Base-by-base conservation (phyloP, 2,797 vertebrate species). In the Esox masquinongy region DNA sequence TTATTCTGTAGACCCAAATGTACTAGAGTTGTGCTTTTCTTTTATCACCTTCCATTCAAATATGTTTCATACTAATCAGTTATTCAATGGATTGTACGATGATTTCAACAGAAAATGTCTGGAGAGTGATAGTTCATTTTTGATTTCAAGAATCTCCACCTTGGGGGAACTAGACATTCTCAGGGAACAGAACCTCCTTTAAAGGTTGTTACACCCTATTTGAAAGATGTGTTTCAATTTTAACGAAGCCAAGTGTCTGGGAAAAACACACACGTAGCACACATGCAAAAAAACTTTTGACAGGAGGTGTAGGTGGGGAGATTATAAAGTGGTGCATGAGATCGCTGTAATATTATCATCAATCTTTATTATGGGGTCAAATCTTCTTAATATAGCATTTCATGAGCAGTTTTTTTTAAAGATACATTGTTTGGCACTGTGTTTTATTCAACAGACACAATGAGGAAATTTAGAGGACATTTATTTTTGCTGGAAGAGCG, bases 181-280 rank as follows among this genome's bases (percentile, higher is more conserved):
- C 22, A 69, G 70, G 82, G 61, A 68, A 67, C 76, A 79, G 74
- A 84, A 80, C 76, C 68, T 84, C 75, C 75, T 78, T 76, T 81
- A 75, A 79, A 72, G 51, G 73, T n/a, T 67, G 29, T 24, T 12
- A 67, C 29, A 12, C 19, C 36, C 24, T 68, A 64, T 67, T 68
- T 74, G 73, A 68, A 49, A 50, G 63, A 67, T 89, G 84, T 77
- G 79, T 76, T 26, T 50, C 36, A 74, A 79, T 76, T 26, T 50
- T 36, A 74, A 69, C 51, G 56, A 39, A 82, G 26, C 75, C 51
- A 59, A 53, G 43, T 79, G 74, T 83, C 77, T 61, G 74, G 85
- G 70, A 78, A 72, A 72, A 70, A 50, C 19, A n/a, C 68, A 61
- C 59, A 68, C 59, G 49, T 53, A 39, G 36, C 26, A 64, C 59